Percentiles rank a stretch among this genome's conserved stretches.
These are phyloP conservation scores for Bactericera cockerelli DNA, from an alignment of 1,140 invertebrate species.

Conservation along the genomic window DNA sequence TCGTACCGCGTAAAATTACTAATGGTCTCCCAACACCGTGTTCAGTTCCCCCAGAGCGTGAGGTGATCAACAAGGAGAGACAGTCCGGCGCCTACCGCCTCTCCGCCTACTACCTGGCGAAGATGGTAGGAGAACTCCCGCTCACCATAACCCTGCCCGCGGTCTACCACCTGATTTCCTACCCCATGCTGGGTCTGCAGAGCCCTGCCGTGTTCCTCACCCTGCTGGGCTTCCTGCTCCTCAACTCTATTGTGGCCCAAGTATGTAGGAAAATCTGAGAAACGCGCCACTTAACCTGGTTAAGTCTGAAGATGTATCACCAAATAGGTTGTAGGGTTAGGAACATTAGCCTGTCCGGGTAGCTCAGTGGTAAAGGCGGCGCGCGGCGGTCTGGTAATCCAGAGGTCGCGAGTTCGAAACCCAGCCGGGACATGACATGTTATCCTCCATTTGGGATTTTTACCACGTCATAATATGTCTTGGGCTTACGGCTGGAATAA, in stretches of 20 bases:
- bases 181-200: slow-evolving; percentile 53
- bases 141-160: slow-evolving; percentile 59
- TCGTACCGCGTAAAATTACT: too few relatives aligned
- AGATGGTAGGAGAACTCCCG: slow-evolving; percentile 69
- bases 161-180: slow-evolving; percentile 63
- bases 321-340: too few relatives aligned
- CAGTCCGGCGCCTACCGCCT: slow-evolving; percentile 64
- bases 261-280: slow-evolving; percentile 27
- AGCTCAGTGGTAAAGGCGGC: too few relatives aligned
- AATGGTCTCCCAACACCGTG: slow-evolving; percentile 8
- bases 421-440: too few relatives aligned
- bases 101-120: slow-evolving; percentile 71
- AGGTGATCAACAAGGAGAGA: slow-evolving; percentile 70
- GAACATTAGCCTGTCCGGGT: too few relatives aligned
- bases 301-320: neutral
- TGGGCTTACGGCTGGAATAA: too few relatives aligned
- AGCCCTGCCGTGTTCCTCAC: slow-evolving; percentile 48
- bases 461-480: too few relatives aligned
- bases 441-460: too few relatives aligned
- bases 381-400: too few relatives aligned
- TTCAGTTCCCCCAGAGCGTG: slow-evolving; percentile 62
- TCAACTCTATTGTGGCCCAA: slow-evolving; percentile 63
- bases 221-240: slow-evolving; percentile 52
- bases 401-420: too few relatives aligned
- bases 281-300: neutral